Evolutionary conservation across 2,113 vertebrate genomes (phyloP), one percentile per base, ranked within the genome.

Genomic region (Oreotrochilus melanogaster): DNA sequence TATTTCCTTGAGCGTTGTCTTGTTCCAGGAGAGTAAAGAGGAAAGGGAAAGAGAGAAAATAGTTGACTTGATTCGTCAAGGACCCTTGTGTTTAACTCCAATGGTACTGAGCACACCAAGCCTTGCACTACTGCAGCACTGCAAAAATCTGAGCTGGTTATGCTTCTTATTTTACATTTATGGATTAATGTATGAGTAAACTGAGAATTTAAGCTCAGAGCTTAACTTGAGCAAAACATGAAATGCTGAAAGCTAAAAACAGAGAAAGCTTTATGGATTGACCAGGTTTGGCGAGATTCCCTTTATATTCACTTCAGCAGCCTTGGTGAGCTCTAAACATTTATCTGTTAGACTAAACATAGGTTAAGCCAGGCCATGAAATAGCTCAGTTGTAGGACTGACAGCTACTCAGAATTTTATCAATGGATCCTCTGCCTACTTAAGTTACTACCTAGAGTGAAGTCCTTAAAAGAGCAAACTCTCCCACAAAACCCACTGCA

Each of bases 321-420:
- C 14, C 47, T 70, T 50, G 24, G 31, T 90, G 74, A 88, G 66
- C 78, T 92, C 50, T 87, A 96, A 95, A 93, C 39, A 83, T 93
- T 90, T 83, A 61, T 85, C 67, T 79, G 45, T 92, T 93, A 95
- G 88, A 93, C 82, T 96, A 96, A 94, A 94, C 88, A 90, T 4
- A 79, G 78, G 88, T 95, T 92, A 93, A 96, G 19, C 50, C 74
- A 90, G 75, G 71, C 58, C 3, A 2, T 88, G 71, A 95, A 92
- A 90, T 21, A 88, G 33, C 58, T 95, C 62, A 27, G 10, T 31
- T 79, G 42, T 72, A 90, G 85, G 79, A 56, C 71, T 83, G 54
- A 65, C 50, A 83, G 86, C 51, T 88, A 88, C 86, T 88, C 45
- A 82, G 54, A 76, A 18, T 83, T 89, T 85, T 86, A 85, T 81